Conservation (phyloP, 2,797 vertebrate genomes). For the Simalia tracyae region DNA sequence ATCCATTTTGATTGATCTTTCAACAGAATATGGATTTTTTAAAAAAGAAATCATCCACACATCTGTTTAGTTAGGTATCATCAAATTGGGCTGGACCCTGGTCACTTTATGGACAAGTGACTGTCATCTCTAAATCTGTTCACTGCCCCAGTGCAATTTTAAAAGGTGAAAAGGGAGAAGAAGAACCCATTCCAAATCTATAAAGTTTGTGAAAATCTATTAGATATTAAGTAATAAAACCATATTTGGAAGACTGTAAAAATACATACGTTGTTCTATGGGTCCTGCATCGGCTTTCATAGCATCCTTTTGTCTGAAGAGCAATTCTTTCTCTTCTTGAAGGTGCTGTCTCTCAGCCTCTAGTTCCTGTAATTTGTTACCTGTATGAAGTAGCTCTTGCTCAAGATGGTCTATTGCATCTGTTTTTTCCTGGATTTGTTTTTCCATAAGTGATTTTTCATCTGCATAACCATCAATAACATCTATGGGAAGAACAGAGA, state of each 20-base stretch:
- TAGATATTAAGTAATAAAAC: constrained; percentile 18
- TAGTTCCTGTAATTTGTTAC: constrained; percentile 87
- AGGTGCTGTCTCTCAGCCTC: constrained; percentile 88
- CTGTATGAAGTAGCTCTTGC: constrained; percentile 87
- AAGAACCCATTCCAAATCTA: neutral
- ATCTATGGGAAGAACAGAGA: constrained; percentile 71
- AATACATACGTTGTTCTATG: constrained; percentile 89
- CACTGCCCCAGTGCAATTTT: neutral
- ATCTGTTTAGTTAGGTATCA: neutral
- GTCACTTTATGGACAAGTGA: neutral
- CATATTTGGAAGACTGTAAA: constrained; percentile 24
- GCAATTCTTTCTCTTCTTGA: constrained; percentile 85
- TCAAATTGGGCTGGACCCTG: neutral
- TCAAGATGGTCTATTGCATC: constrained; percentile 86
- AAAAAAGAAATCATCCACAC: neutral
- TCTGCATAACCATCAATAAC: constrained; percentile 93
- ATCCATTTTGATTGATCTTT: neutral
- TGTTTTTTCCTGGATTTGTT: constrained; percentile 85
- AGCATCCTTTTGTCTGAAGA: constrained; percentile 89
- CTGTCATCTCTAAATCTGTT: neutral
- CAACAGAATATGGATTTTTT: neutral
- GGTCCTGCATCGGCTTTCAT: constrained; percentile 86
- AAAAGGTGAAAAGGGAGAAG: neutral
- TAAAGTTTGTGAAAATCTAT: neutral
- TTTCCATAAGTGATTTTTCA: constrained; percentile 87